Conservation (phyloP, 2,888 invertebrate genomes). For the Caprella mutica region DNA sequence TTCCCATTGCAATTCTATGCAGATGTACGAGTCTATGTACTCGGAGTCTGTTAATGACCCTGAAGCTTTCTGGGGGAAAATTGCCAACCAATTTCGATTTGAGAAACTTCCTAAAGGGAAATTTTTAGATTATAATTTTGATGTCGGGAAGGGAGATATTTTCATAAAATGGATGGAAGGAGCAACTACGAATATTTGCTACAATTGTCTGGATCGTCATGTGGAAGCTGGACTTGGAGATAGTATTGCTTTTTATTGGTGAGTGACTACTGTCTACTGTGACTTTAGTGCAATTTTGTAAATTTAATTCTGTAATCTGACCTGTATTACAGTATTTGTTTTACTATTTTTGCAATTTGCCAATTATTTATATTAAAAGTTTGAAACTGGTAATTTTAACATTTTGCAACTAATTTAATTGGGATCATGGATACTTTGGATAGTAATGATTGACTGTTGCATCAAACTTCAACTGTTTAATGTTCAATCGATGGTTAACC, state of each 20-base stretch:
- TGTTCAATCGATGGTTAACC: no score
- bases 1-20: conserved; percentile 54
- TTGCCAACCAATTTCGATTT: conserved; percentile 90
- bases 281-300: no score
- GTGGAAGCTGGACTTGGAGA: conserved; percentile 79
- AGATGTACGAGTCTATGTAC: conserved; percentile 71
- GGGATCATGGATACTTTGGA: no score
- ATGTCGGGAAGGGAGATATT: conserved; percentile 74
- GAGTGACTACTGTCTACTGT: conserved; percentile 42
- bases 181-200: conserved; percentile 78
- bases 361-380: no score
- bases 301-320: no score
- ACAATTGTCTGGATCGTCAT: conserved; percentile 86
- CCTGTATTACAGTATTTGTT: no score
- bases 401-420: no score
- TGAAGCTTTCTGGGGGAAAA: conserved; percentile 80
- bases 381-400: no score
- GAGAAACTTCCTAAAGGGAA: conserved; percentile 60
- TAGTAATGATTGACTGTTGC: no score
- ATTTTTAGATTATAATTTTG: conserved; percentile 83
- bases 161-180: conserved; percentile 92
- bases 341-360: no score
- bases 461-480: no score
- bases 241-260: conserved; percentile 91
- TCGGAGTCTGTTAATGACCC: conserved; percentile 76